These are phyloP conservation scores for Sinocyclocheilus anophthalmus DNA, from an alignment of 2,113 vertebrate species.

Conservation along the genomic window DNA sequence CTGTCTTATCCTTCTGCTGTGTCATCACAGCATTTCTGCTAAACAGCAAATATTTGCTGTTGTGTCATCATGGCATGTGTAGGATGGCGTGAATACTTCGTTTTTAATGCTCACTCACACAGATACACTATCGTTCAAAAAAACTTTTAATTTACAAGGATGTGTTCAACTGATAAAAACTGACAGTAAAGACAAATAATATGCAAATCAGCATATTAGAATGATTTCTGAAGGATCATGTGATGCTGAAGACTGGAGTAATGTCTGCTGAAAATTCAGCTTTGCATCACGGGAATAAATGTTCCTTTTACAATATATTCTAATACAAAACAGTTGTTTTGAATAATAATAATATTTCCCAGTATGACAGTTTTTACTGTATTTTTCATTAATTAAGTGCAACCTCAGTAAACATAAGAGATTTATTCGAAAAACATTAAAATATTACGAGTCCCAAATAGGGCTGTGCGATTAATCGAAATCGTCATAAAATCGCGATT, in stretches of 20 bases:
- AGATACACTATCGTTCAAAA: neutral
- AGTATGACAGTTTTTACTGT: neutral
- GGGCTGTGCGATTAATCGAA: too few relatives aligned
- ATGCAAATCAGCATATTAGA: too few relatives aligned
- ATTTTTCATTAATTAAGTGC: neutral
- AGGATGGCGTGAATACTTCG: neutral
- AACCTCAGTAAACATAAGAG: neutral
- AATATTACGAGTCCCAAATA: neutral
- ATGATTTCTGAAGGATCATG: too few relatives aligned
- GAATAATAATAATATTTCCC: neutral
- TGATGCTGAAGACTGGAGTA: neutral
- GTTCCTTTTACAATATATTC: neutral
- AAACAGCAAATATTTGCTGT: slow-evolving; percentile 13
- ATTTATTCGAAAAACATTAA: neutral
- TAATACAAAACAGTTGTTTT: neutral
- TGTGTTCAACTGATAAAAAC: too few relatives aligned
- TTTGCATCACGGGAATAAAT: neutral
- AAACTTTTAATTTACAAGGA: neutral
- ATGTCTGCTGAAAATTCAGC: neutral
- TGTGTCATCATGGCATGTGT: slow-evolving; percentile 31
- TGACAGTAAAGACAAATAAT: too few relatives aligned
- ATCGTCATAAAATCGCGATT: too few relatives aligned
- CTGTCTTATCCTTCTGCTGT: slow-evolving; percentile 5
- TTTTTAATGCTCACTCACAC: neutral
- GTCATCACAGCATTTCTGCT: slow-evolving; percentile 33